Evolutionary conservation across 1,140 invertebrate species (phyloP), one percentile per base, ranked within the genome.

Genomic region (Drosophila fuyamai): DNA sequence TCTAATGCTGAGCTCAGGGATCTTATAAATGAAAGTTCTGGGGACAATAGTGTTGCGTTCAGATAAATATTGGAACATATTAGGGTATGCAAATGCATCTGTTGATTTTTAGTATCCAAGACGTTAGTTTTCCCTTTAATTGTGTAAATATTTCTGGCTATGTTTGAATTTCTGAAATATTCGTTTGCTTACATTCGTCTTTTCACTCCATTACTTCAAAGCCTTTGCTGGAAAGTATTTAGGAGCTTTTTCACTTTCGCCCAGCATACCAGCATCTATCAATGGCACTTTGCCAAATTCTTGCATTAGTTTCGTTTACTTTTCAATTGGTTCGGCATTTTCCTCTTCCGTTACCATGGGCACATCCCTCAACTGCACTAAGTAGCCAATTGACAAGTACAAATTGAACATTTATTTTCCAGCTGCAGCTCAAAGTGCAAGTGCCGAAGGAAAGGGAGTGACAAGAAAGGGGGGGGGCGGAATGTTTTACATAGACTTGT

Each of bases 401-500:
- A 76, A 76, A 76, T 76, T 76, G 73, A 76, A 76, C 73, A 76
- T 76, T 76, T 76, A 76, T 76, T 76, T 76, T 59, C 61, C 61
- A 60, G 60, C 65, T 68, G 61, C 55, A 58, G 65, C 29, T 50
- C 61, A 43, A 48, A 51, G 59, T 40, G 72, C 59, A 63, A 43
- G 46, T 47, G 41, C 12, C 47, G 40, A 14, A 40, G 51, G 27
- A 43, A 50, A 14, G 23, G 29, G 51, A 36, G 23, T 43, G 36
- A 2, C n/a, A 23, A 23, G 10, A 29, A 23, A 23, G 10, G 38
- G n/a, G 18, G 67, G 7, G 58, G 23, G n/a, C 4, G 13, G 57
- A 57, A 62, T 77, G 57, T 53, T 85, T 86, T 77, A 67, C 81
- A 78, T 68, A 27, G 62, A 40, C 36, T 29, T 47, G 29, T 40